These are phyloP conservation scores for Percina caprodes DNA, from an alignment of 2,113 vertebrate species.

Conservation along the genomic window DNA sequence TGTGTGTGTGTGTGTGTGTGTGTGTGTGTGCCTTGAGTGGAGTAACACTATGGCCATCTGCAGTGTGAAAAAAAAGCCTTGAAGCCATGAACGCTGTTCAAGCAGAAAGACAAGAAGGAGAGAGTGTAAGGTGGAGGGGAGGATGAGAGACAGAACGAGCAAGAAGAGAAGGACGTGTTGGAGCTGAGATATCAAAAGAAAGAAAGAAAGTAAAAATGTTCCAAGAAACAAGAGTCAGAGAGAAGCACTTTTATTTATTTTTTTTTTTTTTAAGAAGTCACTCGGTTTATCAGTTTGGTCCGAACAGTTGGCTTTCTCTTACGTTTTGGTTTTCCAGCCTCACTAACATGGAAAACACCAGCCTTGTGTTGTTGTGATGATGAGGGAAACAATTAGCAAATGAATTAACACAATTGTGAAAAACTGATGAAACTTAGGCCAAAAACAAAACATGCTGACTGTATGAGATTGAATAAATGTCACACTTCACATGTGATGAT, in stretches of 20 bases:
- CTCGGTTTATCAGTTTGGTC: neutral
- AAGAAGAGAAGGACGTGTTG: neutral
- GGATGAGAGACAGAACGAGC: neutral
- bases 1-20: slow-evolving; percentile 10
- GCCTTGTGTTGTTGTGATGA: neutral
- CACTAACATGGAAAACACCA: neutral
- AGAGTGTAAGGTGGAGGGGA: slow-evolving; percentile 24
- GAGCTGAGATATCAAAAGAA: neutral
- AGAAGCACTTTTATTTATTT: neutral
- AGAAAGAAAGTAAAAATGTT: neutral
- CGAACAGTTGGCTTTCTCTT: neutral
- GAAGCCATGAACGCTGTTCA: slow-evolving; percentile 64
- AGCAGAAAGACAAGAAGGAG: slow-evolving; percentile 62
- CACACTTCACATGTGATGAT: neutral
- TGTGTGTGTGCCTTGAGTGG: slow-evolving; percentile 28
- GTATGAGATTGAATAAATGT: neutral
- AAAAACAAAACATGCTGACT: neutral
- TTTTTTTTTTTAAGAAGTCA: neutral
- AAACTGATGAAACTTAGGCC: neutral
- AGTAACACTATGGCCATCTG: slow-evolving; percentile 69
- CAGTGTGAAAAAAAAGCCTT: slow-evolving; percentile 64
- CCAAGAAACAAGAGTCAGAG: neutral
- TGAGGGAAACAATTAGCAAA: neutral
- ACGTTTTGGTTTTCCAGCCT: neutral
- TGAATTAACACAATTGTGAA: neutral